Evolutionary conservation across 1,140 invertebrate species (phyloP), one percentile per base, ranked within the genome.

Genomic region (Maniola jurtina): DNA sequence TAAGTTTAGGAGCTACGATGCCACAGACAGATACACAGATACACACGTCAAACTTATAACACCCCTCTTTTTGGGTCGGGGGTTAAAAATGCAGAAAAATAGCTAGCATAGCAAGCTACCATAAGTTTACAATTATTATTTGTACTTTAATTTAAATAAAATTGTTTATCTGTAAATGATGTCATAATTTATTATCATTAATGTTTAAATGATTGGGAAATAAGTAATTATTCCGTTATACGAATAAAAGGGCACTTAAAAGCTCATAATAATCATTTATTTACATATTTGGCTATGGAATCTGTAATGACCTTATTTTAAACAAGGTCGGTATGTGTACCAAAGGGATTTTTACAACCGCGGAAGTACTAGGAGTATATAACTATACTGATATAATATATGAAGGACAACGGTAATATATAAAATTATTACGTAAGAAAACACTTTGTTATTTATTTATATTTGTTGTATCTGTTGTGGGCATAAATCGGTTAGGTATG

Each of bases 311-410:
- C 64, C 64, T 66, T 66, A 61, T 11, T 14, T 35, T 11, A n/a
- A 42, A 59, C 64, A 47, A 66, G 64, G 64, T 55, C 58, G 58
- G 38, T 13, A 52, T 47, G 64, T 55, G 56, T 35, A 35, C 35
- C 60, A 56, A 66, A 52, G 64, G 64, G 64, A 55, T 66, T 66
- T 52, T 47, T 34, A 56, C 40, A 66, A 61, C 54, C 33, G 42
- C 64, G 64, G 64, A 66, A 66, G 64, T 38, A 38, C 55, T 8
- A 36, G 36, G 16, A 48, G 45, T 25, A 11, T 40, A 40, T 35
- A 9, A 48, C 59, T 61, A 42, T 10, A 47, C 7, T 13, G 5
- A 16, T 16, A 7, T 66, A 58, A 61, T 61, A 66, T 48, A 36
- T 47, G 58, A 54, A 61, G 64, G 64, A 60, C 64, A 60, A 66